Evolutionary conservation across 2,113 vertebrate genomes (phyloP), one percentile per base, ranked within the genome.

Genomic region (Macrotus californicus): DNA sequence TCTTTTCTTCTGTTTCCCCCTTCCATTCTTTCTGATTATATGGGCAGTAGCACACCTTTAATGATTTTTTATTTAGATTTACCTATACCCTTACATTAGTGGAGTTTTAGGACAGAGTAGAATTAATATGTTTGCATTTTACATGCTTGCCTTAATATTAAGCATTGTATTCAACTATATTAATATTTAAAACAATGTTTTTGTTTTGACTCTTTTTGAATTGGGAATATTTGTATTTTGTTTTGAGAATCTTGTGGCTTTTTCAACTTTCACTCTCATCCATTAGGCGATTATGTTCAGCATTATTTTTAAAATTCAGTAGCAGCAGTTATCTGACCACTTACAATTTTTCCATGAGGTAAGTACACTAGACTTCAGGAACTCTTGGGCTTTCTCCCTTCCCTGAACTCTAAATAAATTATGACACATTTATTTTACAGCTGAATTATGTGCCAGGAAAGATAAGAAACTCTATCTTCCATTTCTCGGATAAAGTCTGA

Each of bases 391-490:
- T 95, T 95, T 97, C 66, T 97, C 79, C 67, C 95, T 95, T 97
- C 93, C 94, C 89, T 85, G 91, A 96, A 93, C 70, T 90, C 93
- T 97, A 97, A 97, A 97, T 97, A 97, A 97, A 97, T 97, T 95
- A 97, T 97, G 95, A 97, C 87, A 96, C 87, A 96, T 89, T 97
- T 96, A 93, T 96, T 97, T 97, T 95, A 93, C 76, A 96, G 89
- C 52, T 36, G 81, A 94, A 96, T 97, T 96, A 96, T 93, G 93
- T 97, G 96, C 97, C 96, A 97, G 95, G 94, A 97, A 96, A 95
- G 94, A 97, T 92, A 86, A 96, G 95, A 91, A 94, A 96, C 96
- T 97, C 86, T 95, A 96, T 97, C 94, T 96, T 97, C 96, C 89
- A 94, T 89, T 97, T 97, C 97, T 97, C 82, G 87, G 97, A 97